Conservation (phyloP, 1,140 invertebrate species). For the Globodera rostochiensis region DNA sequence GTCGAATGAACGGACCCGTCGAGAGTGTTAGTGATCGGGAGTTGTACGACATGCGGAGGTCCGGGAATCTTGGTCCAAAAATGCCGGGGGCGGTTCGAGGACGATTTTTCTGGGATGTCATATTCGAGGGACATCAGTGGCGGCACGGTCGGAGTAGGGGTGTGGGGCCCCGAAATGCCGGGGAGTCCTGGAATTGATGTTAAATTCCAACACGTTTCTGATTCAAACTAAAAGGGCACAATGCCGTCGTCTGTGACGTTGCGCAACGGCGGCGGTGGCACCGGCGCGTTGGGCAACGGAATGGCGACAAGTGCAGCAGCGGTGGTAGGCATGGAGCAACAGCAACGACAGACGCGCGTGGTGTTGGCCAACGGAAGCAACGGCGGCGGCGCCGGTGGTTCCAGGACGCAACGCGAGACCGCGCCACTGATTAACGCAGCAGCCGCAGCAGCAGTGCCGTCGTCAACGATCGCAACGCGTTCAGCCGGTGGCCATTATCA, state of each 20-base stretch:
- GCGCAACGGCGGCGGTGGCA: not conserved
- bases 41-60: too few species aligned
- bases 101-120: too few species aligned
- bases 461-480: not conserved
- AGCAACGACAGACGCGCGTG: constrained; percentile 1
- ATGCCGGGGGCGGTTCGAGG: too few species aligned
- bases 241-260: not conserved
- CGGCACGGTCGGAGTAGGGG: too few species aligned
- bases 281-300: not conserved
- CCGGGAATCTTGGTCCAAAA: too few species aligned
- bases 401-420: not conserved
- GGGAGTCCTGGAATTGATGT: too few species aligned
- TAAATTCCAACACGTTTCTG: too few species aligned
- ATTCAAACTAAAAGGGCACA: not conserved
- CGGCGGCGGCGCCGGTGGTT: not conserved
- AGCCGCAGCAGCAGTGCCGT: not conserved
- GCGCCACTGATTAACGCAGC: not conserved
- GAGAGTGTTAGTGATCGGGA: too few species aligned
- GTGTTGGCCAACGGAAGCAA: constrained; percentile 1
- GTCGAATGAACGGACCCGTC: too few species aligned
- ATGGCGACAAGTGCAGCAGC: not conserved
- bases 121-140: too few species aligned
- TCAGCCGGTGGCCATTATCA: not conserved
- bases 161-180: too few species aligned
- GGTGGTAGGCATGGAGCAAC: not conserved